A percentile compares a stretch with the other conserved stretches of the same genome.
These are phyloP conservation scores for Indicator maculatus DNA, from an alignment of 2,113 vertebrate genomes.

Conservation along the genomic window DNA sequence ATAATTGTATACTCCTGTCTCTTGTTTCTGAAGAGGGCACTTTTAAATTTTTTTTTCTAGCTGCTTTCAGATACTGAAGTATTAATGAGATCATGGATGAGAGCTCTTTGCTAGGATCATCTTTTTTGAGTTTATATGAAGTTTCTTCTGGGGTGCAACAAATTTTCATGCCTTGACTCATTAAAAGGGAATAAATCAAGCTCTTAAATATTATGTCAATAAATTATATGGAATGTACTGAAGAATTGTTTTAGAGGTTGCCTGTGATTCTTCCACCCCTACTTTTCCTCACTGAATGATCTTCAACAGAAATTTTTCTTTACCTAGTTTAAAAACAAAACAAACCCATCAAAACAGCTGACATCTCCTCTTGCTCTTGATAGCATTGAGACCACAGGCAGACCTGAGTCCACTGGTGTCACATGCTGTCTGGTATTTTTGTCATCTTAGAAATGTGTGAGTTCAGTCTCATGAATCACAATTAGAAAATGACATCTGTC, in stretches of 20 bases:
- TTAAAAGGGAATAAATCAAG: background rate
- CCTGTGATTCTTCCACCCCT: background rate
- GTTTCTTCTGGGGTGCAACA: background rate
- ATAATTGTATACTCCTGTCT: background rate
- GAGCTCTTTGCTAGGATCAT: background rate
- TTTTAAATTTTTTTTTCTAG: background rate
- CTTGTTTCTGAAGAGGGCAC: background rate
- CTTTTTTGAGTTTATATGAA: background rate
- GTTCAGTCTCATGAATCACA: background rate
- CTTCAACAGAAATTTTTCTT: background rate
- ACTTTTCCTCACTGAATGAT: background rate
- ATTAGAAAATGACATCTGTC: background rate
- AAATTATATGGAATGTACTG: background rate
- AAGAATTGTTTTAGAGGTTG: background rate
- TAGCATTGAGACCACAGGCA: background rate
- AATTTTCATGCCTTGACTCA: background rate
- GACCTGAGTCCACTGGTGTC: background rate
- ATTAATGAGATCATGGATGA: background rate
- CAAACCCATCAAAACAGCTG: background rate
- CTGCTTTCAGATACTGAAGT: background rate
- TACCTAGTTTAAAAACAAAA: too few relatives aligned
- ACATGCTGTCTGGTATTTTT: background rate
- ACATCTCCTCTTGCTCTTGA: background rate
- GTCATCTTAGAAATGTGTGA: background rate
- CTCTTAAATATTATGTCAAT: background rate